Percentiles rank a stretch among this genome's conserved stretches.
These are phyloP conservation scores for Borostomias antarcticus DNA, from an alignment of 2,797 vertebrate species.

Conservation along the genomic window DNA sequence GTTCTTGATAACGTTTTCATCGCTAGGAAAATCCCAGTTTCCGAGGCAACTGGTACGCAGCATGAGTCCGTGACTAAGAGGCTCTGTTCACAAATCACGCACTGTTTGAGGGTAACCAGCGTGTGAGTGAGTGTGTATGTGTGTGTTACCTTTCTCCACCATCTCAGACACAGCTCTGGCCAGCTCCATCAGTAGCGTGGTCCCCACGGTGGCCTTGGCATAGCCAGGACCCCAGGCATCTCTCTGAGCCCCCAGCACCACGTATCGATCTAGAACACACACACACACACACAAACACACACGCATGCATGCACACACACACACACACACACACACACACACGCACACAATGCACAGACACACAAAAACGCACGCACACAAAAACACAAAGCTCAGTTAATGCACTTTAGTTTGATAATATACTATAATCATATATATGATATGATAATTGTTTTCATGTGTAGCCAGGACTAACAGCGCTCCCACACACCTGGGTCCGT, in stretches of 20 bases:
- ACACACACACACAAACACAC: not conserved
- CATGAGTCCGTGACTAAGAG: too few species aligned
- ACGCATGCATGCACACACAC: not conserved
- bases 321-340: not conserved
- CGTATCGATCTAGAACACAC: constrained; percentile 81
- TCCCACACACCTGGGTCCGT: constrained; percentile 82
- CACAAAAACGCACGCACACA: too few species aligned
- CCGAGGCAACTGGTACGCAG: too few species aligned
- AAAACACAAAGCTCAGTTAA: too few species aligned
- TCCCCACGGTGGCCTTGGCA: constrained; percentile 85
- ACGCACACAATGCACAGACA: not conserved
- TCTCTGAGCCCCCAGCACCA: constrained; percentile 92
- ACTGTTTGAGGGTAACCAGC: too few species aligned
- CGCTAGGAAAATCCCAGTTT: too few species aligned
- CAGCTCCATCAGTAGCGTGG: constrained; percentile 84
- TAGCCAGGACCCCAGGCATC: constrained; percentile 85
- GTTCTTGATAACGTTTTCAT: too few species aligned
- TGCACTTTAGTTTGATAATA: too few species aligned
- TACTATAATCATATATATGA: too few species aligned
- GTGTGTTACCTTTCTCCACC: constrained; percentile 80
- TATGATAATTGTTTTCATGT: too few species aligned
- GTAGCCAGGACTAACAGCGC: too few species aligned
- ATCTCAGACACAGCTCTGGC: constrained; percentile 78
- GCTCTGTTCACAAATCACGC: too few species aligned
- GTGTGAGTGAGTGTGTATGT: not conserved